phyloP scores from a whole-genome alignment of 2,113 vertebrate species.

The Orycteropus afer region DNA sequence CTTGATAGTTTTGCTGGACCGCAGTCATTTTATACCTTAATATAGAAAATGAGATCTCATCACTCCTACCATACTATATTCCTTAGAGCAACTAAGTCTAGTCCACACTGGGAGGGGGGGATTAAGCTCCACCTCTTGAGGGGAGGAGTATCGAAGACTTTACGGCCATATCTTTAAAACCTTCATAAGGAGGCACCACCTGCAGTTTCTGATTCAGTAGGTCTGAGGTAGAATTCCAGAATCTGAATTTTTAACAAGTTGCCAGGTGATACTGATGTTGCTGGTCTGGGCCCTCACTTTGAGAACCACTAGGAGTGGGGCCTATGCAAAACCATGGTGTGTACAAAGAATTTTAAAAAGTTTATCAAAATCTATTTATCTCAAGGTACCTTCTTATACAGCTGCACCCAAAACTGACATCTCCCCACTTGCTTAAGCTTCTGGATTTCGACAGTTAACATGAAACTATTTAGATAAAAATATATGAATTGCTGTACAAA shows the following conservation, averaged over 20 bases:
- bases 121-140: too few species aligned
- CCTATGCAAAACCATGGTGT: not conserved
- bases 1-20: too few species aligned
- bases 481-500: not conserved
- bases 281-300: not conserved
- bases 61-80: not conserved
- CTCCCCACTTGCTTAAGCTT: constrained; percentile 16
- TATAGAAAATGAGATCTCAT: not conserved
- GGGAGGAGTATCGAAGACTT: too few species aligned
- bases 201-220: not conserved
- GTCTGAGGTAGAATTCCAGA: not conserved
- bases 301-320: not conserved
- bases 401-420: not conserved
- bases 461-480: not conserved
- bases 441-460: constrained; percentile 25
- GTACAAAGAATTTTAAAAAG: not conserved
- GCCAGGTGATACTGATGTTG: not conserved
- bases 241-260: not conserved
- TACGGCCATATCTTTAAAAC: too few species aligned
- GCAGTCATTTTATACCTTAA: constrained; percentile 9
- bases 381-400: not conserved
- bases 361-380: not conserved
- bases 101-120: not conserved
- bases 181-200: too few species aligned
- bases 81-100: not conserved